Conservation (phyloP, 1,140 invertebrate genomes). For the Papilio machaon region DNA sequence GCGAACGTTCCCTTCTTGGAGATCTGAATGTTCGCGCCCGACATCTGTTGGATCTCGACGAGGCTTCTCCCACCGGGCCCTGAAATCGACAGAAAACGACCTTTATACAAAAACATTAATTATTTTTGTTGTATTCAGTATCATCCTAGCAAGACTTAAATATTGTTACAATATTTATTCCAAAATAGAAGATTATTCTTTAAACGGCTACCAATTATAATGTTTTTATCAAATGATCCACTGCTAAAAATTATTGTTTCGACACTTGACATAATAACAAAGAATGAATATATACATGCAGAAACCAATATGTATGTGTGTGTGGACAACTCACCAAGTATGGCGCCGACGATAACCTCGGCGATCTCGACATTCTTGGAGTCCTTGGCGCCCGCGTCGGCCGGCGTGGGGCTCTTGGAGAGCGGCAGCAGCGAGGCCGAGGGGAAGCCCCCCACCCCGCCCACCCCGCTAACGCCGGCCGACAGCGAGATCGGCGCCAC, state of each 20-base stretch:
- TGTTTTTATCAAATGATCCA: too few relatives aligned
- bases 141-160: neutral
- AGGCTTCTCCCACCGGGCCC: constrained; percentile 96
- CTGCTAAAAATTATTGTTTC: too few relatives aligned
- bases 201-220: too few relatives aligned
- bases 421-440: constrained; percentile 90
- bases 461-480: constrained; percentile 88
- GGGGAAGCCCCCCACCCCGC: constrained; percentile 88
- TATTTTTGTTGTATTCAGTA: neutral
- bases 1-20: constrained; percentile 99
- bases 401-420: constrained; percentile 93
- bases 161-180: neutral
- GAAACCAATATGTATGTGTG: too few relatives aligned
- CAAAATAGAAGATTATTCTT: too few relatives aligned
- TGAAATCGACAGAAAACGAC: constrained; percentile 52
- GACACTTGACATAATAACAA: too few relatives aligned
- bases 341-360: constrained; percentile 97
- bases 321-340: constrained; percentile 86
- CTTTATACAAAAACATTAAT: neutral
- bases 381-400: constrained; percentile 88
- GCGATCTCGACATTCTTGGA: constrained; percentile 96
- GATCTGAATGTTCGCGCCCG: constrained; percentile 98
- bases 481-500: constrained; percentile 88
- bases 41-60: constrained; percentile 98
- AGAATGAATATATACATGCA: too few relatives aligned